Evolutionary conservation across 2,797 vertebrate genomes (phyloP), one percentile per base, ranked within the genome.

Genomic region (Tolypeutes matacus): DNA sequence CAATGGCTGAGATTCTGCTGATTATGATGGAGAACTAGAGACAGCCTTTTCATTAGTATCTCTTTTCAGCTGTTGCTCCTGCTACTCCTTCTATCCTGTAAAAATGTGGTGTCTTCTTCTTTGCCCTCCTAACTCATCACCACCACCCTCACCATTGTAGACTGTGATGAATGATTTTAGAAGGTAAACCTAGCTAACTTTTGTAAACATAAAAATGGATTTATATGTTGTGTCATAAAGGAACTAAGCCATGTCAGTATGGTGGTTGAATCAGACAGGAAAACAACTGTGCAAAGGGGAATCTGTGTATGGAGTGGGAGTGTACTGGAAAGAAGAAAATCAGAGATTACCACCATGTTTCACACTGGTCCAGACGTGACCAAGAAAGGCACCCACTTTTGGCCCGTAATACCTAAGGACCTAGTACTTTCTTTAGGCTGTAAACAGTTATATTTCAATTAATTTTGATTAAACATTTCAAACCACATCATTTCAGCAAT

Each of bases 391-490:
- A 69, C 5, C 20, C 6, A 42, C 1, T 49, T 89, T 56, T 36
- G 53, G 18, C 23, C 7, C 42, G 5, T 73, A 2, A 5, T 9
- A 39, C 8, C 21, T 84, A 76, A 49, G 3, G n/a, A 78, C 51
- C 23, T 20, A 56, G 53, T 76, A 92, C 11, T 95, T 82, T 25
- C n/a, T 60, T 87, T 65, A 88, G 29, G 36, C 11, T 25, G 29
- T 29, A 13, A 49, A 77, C 65, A 29, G 39, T 95, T 80, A 7
- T 64, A 65, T 67, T 90, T 75, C 70, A 60, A 36, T 12, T 36
- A 76, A 49, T 78, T 82, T 83, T 77, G 21, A 36, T 15, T 78
- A 80, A 85, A 78, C 27, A 84, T 42, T 84, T 94, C 62, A 85
- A 69, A 75, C 2, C 42, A 73, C 20, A 87, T 29, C 27, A 39